Conservation (phyloP, 2,113 vertebrate genomes). For the Tyto alba region DNA sequence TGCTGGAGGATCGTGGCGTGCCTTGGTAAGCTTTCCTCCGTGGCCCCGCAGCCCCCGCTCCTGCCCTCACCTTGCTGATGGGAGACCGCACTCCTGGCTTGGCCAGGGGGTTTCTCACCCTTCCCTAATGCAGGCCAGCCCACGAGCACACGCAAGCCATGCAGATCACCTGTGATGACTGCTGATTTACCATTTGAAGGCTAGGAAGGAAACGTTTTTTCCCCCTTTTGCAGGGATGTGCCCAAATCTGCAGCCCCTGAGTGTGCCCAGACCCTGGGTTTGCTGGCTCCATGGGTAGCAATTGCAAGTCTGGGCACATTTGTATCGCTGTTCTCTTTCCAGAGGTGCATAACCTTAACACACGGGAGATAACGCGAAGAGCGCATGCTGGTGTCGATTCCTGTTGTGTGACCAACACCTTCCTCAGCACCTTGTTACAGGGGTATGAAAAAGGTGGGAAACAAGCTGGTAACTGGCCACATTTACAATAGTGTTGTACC, state of each 20-base stretch:
- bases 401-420: not conserved
- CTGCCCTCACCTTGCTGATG: not conserved
- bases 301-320: not conserved
- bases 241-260: not conserved
- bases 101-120: not conserved
- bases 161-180: not conserved
- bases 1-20: not conserved
- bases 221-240: not conserved
- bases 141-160: too few relatives aligned
- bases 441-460: not conserved
- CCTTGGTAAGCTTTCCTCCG: not conserved
- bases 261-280: not conserved
- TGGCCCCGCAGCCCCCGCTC: not conserved
- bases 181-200: not conserved
- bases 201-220: not conserved
- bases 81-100: not conserved
- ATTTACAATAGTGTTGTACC: not conserved
- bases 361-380: not conserved
- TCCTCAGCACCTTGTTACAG: not conserved
- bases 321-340: not conserved
- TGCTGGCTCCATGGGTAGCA: not conserved
- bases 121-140: not conserved
- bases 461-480: not conserved
- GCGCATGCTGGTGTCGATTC: not conserved
- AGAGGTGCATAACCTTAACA: not conserved